Conservation (phyloP, 2,113 vertebrate species). For the Catharus bicknelli region DNA sequence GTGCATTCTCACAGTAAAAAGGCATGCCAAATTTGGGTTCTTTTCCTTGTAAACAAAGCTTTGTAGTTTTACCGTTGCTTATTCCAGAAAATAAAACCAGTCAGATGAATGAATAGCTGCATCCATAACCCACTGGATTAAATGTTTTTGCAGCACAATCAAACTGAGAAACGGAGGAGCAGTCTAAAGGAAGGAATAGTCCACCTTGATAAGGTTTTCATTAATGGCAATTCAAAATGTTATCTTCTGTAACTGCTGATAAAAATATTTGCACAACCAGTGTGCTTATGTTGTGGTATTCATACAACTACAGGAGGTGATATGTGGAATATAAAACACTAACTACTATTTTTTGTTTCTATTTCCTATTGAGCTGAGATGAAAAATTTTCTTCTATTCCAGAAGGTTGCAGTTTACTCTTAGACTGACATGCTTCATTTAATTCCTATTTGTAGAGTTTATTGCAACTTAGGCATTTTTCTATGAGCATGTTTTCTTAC, state of each 20-base stretch:
- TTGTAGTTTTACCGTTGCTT: neutral
- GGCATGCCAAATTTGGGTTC: neutral
- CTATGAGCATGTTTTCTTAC: fast-evolving
- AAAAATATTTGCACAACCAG: neutral
- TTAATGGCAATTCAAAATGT: neutral
- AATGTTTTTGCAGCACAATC: neutral
- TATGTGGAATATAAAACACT: neutral
- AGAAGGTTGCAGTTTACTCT: neutral
- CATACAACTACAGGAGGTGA: neutral
- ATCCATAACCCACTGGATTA: neutral
- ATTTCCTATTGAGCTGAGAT: neutral
- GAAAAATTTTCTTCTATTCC: neutral
- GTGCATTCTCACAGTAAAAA: neutral
- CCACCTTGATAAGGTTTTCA: neutral
- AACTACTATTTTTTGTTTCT: neutral
- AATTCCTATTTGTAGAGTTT: neutral
- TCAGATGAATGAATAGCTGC: neutral
- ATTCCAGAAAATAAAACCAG: neutral
- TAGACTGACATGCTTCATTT: neutral
- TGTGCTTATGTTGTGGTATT: neutral
- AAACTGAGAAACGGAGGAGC: neutral
- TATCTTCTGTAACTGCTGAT: neutral
- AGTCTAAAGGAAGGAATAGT: neutral
- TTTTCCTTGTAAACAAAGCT: neutral
- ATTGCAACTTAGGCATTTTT: neutral